These are phyloP conservation scores for Epizoanthus stellaris DNA, from an alignment of 92 coral and sea anemone species.

Conservation along the genomic window DNA sequence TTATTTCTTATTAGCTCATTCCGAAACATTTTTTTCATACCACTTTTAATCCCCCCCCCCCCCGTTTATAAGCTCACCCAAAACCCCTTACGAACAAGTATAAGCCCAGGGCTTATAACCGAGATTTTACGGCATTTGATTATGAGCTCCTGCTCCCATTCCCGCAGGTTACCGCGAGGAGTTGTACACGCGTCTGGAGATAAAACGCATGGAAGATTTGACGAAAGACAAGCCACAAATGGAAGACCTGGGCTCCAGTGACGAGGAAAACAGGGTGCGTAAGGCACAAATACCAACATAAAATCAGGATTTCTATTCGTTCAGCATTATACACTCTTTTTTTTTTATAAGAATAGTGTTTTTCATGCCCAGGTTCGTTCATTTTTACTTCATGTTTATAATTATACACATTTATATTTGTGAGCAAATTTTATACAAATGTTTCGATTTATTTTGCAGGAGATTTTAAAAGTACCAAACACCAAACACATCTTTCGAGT, in stretches of 20 bases:
- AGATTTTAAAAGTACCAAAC: not conserved
- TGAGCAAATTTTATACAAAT: not conserved
- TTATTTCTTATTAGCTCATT: too few species aligned
- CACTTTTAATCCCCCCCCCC: too few species aligned
- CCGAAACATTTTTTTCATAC: too few species aligned
- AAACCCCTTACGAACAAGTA: too few species aligned
- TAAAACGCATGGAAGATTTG: constrained; percentile 37
- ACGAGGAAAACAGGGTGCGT: constrained; percentile 21
- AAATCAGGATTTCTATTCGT: too few species aligned
- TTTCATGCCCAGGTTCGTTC: too few species aligned
- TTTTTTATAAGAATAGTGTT: too few species aligned
- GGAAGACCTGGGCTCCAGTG: constrained; percentile 39
- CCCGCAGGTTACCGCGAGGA: constrained; percentile 69
- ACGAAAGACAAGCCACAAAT: constrained; percentile 5
- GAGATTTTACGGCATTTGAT: too few species aligned
- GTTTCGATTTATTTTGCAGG: not conserved
- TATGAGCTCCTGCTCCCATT: not conserved
- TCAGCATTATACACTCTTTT: too few species aligned
- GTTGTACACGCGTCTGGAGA: constrained; percentile 71
- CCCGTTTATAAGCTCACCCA: too few species aligned
- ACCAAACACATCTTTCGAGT: constrained; percentile 3
- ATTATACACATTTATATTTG: not conserved
- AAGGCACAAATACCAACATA: too few species aligned
- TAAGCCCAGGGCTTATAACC: too few species aligned
- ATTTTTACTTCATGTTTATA: not conserved